A percentile compares a stretch with the other conserved stretches of the same genome.
These are phyloP conservation scores for Erebia palarica DNA, from an alignment of 2,888 invertebrate genomes.

Conservation along the genomic window DNA sequence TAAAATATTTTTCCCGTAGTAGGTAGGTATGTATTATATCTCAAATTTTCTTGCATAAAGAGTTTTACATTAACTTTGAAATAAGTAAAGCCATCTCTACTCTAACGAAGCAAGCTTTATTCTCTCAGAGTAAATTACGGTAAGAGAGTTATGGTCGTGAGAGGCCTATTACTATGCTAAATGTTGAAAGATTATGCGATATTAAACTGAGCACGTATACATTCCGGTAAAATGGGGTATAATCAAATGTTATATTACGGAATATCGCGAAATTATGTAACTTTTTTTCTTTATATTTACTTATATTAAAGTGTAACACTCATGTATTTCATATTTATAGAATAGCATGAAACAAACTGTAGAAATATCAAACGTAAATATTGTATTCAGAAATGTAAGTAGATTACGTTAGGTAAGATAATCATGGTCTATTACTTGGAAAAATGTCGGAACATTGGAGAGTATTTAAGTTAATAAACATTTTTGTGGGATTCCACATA, in stretches of 20 bases:
- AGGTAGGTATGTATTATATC: too few species aligned
- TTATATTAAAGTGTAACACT: too few species aligned
- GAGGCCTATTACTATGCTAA: not conserved
- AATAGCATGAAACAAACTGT: not conserved
- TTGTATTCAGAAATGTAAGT: not conserved
- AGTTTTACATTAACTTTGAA: not conserved
- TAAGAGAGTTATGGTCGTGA: constrained; percentile 1
- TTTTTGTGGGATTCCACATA: too few species aligned
- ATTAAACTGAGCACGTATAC: not conserved
- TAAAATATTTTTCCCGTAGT: too few species aligned
- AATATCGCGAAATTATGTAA: too few species aligned
- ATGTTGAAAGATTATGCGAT: not conserved
- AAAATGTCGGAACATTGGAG: not conserved
- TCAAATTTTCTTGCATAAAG: not conserved
- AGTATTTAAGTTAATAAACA: too few species aligned
- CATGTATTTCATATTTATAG: too few species aligned
- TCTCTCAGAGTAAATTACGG: not conserved
- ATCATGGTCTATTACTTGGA: not conserved
- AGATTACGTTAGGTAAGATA: constrained; percentile 5
- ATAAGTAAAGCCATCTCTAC: not conserved
- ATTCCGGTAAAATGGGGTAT: too few species aligned
- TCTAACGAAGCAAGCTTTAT: not conserved
- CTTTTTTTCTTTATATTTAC: too few species aligned
- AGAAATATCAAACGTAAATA: not conserved
- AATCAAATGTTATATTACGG: not conserved